Conservation (phyloP, 2,113 vertebrate genomes). For the Phaetusa simplex region DNA sequence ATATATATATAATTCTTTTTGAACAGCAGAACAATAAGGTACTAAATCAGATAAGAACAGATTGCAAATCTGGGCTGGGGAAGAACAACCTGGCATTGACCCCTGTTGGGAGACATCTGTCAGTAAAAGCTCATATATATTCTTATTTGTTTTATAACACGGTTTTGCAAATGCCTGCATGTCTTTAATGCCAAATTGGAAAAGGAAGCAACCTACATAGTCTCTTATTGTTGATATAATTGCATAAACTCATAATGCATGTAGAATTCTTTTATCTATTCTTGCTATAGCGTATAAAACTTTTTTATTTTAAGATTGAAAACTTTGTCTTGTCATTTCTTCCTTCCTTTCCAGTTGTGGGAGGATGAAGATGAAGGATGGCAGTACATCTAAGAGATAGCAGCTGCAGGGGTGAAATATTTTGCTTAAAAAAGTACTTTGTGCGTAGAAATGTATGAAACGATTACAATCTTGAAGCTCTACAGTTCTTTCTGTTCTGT, state of each 20-base stretch:
- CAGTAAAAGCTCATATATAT: conserved; percentile 36
- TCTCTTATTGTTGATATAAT: background rate
- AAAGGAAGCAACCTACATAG: background rate
- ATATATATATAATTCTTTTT: background rate
- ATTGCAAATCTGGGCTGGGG: conserved; percentile 6
- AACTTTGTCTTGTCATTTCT: conserved; percentile 34
- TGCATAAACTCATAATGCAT: background rate
- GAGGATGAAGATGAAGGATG: conserved; percentile 48
- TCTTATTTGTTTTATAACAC: background rate
- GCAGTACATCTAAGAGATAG: conserved; percentile 37
- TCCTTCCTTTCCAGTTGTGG: background rate
- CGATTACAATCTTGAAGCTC: conserved; percentile 15
- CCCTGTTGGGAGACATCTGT: conserved; percentile 49
- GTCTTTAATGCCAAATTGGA: background rate
- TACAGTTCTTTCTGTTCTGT: conserved; percentile 44
- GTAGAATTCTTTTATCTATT: background rate
- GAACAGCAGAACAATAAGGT: conserved; percentile 2
- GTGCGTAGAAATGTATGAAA: background rate
- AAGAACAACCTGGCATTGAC: conserved; percentile 38
- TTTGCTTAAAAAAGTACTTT: conserved; percentile 57
- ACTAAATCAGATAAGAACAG: conserved; percentile 20
- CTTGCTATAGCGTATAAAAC: background rate
- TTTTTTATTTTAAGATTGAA: background rate
- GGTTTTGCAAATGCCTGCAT: background rate
- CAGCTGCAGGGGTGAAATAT: conserved; percentile 63